Conservation (phyloP, 1,140 invertebrate genomes). For the Aricia agestis region DNA sequence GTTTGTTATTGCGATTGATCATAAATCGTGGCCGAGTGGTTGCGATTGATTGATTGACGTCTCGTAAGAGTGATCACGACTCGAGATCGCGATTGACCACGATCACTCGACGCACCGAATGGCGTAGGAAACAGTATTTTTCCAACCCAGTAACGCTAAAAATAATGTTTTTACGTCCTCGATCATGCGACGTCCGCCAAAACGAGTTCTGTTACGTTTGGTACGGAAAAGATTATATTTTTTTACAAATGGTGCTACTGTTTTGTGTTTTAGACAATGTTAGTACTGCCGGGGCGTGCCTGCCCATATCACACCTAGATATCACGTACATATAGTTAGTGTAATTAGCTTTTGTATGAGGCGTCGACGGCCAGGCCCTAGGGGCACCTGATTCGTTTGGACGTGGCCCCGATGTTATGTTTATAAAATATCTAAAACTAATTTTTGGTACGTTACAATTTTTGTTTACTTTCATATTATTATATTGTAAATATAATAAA, state of each 20-base stretch:
- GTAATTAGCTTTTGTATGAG: slow-evolving; percentile 65
- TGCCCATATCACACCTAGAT: slow-evolving; percentile 50
- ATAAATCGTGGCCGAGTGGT: background rate
- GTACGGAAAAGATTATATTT: slow-evolving; percentile 52
- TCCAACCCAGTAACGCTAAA: background rate
- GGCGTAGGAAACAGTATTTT: background rate
- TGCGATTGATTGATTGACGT: background rate
- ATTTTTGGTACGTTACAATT: slow-evolving; percentile 67
- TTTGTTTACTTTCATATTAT: slow-evolving; percentile 74
- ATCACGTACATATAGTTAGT: slow-evolving; percentile 45
- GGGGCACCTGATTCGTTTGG: slow-evolving; percentile 19
- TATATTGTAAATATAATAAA: slow-evolving; percentile 74
- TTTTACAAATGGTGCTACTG: slow-evolving; percentile 73
- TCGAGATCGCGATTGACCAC: background rate
- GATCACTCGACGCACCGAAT: background rate
- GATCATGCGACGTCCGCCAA: background rate
- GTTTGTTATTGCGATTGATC: background rate
- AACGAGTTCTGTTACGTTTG: slow-evolving; percentile 43
- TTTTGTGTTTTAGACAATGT: slow-evolving; percentile 67
- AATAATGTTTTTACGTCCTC: background rate
- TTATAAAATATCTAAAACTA: slow-evolving; percentile 62
- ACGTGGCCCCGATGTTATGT: slow-evolving; percentile 38
- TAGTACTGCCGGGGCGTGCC: slow-evolving; percentile 44
- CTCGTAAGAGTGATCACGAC: background rate
- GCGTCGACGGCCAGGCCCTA: slow-evolving; percentile 8